These are phyloP conservation scores for Hirtodrosophila alboralis DNA, from an alignment of 2,888 invertebrate species.

Conservation along the genomic window DNA sequence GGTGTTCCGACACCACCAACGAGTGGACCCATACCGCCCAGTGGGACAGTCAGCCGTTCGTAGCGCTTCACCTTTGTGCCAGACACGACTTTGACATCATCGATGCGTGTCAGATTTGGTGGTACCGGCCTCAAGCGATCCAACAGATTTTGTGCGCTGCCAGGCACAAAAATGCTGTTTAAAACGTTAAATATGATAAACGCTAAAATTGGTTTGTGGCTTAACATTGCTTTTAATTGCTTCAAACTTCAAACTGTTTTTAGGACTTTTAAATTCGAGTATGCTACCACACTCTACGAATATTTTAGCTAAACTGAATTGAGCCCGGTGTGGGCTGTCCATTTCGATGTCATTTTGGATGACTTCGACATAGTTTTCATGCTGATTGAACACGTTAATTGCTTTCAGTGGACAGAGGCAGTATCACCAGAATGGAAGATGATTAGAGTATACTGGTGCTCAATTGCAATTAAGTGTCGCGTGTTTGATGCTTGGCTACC, in stretches of 20 bases:
- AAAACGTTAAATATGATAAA: slow-evolving; percentile 48
- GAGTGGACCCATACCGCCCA: slow-evolving; percentile 64
- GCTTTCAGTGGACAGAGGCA: slow-evolving; percentile 50
- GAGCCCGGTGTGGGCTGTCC: slow-evolving; percentile 25
- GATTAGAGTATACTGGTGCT: slow-evolving; percentile 46
- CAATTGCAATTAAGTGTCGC: slow-evolving; percentile 73
- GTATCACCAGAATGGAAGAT: slow-evolving; percentile 47
- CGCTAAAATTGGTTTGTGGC: slow-evolving; percentile 42
- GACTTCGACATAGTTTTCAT: slow-evolving; percentile 83
- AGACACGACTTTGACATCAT: slow-evolving; percentile 81
- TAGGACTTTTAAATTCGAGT: background rate
- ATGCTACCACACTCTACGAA: slow-evolving; percentile 39
- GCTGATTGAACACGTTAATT: slow-evolving; percentile 83
- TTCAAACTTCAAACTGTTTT: background rate
- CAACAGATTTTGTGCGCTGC: slow-evolving; percentile 73
- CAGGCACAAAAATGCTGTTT: slow-evolving; percentile 61
- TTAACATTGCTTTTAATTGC: slow-evolving; percentile 46
- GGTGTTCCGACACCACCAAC: slow-evolving; percentile 49
- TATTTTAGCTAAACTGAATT: slow-evolving; percentile 51
- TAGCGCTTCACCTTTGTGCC: slow-evolving; percentile 83
- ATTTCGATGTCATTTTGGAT: slow-evolving; percentile 49
- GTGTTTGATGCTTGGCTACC: slow-evolving; percentile 70
- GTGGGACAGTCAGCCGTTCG: slow-evolving; percentile 80
- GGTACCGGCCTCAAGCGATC: slow-evolving; percentile 73
- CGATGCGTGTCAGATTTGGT: slow-evolving; percentile 58